Conservation (phyloP, 2,797 vertebrate species). For the Periparus ater region DNA sequence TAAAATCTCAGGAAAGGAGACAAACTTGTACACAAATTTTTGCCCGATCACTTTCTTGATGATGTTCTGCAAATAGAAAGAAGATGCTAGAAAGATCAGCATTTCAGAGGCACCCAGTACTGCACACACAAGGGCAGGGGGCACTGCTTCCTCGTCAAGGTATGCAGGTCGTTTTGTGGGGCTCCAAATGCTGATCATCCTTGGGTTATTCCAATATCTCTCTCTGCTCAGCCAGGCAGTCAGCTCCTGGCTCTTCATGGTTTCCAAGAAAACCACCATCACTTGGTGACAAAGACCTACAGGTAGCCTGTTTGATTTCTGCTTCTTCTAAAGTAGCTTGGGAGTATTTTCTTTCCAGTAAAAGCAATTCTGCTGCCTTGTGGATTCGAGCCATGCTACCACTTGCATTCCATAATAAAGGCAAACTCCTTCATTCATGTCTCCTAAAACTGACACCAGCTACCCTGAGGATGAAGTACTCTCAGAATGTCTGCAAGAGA, state of each 20-base stretch:
- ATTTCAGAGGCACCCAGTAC: not conserved
- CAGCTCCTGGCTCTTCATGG: not conserved
- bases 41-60: slow-evolving; percentile 97
- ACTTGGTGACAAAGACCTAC: not conserved
- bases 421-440: not conserved
- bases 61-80: slow-evolving; percentile 87
- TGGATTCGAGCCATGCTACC: not conserved
- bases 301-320: not conserved
- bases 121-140: not conserved
- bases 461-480: not conserved
- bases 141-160: not conserved
- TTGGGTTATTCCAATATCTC: not conserved
- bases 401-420: not conserved
- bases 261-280: not conserved
- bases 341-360: not conserved
- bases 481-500: not conserved
- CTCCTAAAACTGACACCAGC: not conserved
- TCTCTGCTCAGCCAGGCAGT: not conserved
- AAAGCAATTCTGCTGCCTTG: not conserved
- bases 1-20: slow-evolving; percentile 94
- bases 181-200: not conserved
- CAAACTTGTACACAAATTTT: slow-evolving; percentile 98
- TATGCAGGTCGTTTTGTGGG: not conserved
- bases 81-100: not conserved
- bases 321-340: not conserved